Base-by-base conservation (phyloP, 2,888 invertebrate genomes). In the Netelia melanura region DNA sequence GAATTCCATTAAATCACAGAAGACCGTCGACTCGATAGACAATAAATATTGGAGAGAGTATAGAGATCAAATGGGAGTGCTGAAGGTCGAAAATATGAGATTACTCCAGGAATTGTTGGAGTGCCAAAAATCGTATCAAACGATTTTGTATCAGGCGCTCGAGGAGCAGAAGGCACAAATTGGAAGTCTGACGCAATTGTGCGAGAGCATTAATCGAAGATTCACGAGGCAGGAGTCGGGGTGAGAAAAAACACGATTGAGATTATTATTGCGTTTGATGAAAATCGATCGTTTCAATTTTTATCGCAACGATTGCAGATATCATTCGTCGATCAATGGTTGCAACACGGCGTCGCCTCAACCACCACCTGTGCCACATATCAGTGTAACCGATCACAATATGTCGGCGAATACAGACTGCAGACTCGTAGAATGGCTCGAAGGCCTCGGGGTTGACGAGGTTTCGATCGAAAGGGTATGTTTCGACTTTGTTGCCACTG, bases 101-200 rank as follows among this genome's bases (percentile, higher is more conserved):
- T 93, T 97, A 84, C 95, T 97, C 85, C 96, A 97, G 89, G 97
- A 98, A 87, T 94, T 98, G 44, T 89, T 98, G 68, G 97, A 97
- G 48, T 95, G 95, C 74, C 97, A 98, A 90, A 96, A 96, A 90
- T 95, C 96, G 52, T 97, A 97, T 93, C 97, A 97, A 88, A 94
- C 94, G 23, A 92, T 98, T 74, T 94, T 98, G 68, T 96, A 96
- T 90, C 95, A 96, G 86, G 95, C 96, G 90, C 90, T 97, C 2
- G 96, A 96, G 79, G 97, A 97, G 84, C 97, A 97, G 91, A 96
- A 95, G 90, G 91, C 94, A 23, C 96, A 96, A 90, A 95, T 96
- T 25, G 95, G 95, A 87, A 94, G 96, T 17, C 93, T 97, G 17
- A 94, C 93, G 30, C 94, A 94, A 86, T 90, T 94, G 23, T 93